Conservation (phyloP, 2,888 invertebrate species). For the Cosmia pyralina region DNA sequence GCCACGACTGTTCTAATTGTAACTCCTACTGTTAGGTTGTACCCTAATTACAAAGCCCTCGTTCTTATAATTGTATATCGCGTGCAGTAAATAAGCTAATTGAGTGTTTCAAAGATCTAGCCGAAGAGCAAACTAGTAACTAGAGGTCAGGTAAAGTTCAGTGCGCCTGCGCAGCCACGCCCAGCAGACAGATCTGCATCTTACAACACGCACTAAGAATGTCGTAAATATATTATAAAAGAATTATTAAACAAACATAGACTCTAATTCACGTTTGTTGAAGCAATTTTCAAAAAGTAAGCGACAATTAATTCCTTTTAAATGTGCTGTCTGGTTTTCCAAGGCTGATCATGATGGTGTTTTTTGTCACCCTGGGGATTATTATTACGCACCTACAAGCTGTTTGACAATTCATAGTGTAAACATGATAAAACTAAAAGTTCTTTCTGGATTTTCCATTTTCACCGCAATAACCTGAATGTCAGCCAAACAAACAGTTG, state of each 20-base stretch:
- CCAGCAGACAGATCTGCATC: conserved; percentile 63
- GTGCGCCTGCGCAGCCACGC: conserved; percentile 68
- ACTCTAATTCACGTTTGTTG: conserved; percentile 24
- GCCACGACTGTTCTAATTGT: conserved; percentile 15
- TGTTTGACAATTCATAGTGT: background rate
- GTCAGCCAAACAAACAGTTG: conserved; percentile 28
- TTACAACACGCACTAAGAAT: conserved; percentile 69
- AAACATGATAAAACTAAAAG: background rate
- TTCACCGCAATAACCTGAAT: background rate
- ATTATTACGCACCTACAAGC: background rate
- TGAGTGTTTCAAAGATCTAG: conserved; percentile 65
- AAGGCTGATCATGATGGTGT: conserved; percentile 19
- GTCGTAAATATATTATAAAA: conserved; percentile 65
- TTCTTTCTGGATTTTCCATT: background rate
- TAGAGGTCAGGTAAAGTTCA: conserved; percentile 81
- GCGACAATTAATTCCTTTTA: conserved; percentile 8
- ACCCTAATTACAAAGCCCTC: conserved; percentile 29
- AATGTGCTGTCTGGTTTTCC: conserved; percentile 22
- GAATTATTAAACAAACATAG: conserved; percentile 56
- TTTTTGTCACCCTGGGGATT: conserved; percentile 10
- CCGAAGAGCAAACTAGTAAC: conserved; percentile 66
- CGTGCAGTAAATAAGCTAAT: conserved; percentile 63
- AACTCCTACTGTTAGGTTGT: conserved; percentile 21
- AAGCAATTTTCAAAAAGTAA: conserved; percentile 35
- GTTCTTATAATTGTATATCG: conserved; percentile 44